Conservation (phyloP, 2,113 vertebrate genomes). For the Rhodinocichla rosea region DNA sequence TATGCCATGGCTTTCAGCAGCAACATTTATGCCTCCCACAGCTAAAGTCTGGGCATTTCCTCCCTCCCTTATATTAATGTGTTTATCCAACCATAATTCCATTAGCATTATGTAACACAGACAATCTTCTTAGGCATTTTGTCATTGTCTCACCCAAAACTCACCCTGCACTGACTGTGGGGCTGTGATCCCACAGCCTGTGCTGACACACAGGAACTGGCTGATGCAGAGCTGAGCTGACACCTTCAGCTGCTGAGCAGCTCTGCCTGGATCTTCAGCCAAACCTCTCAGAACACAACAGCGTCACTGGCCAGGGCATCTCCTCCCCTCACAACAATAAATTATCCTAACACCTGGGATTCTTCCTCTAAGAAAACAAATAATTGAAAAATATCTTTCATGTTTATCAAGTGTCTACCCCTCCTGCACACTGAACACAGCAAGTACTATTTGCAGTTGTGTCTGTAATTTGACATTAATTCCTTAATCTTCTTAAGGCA, state of each 20-base stretch:
- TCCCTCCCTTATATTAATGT: neutral
- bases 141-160: conserved; percentile 14
- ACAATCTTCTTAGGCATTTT: conserved; percentile 45
- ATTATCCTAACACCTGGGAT: accelerated
- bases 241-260: neutral
- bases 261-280: neutral
- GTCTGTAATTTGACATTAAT: conserved; percentile 57
- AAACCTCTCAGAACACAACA: neutral
- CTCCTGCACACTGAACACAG: neutral
- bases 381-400: neutral
- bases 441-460: conserved; percentile 31
- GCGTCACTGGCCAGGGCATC: neutral
- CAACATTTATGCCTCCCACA: conserved; percentile 14
- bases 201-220: neutral
- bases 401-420: neutral
- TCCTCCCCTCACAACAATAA: neutral
- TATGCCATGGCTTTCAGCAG: neutral
- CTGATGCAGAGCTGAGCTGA: neutral
- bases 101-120: conserved; percentile 56
- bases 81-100: conserved; percentile 49
- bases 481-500: conserved; percentile 59
- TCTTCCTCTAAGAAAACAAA: neutral
- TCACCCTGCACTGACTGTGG: neutral
- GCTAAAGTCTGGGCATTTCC: neutral
- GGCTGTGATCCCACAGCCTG: neutral